A percentile compares a stretch with the other conserved stretches of the same genome.
Evolutionary conservation across 1,140 invertebrate species (phyloP).

Genomic region (Drosophila carrolli): DNA sequence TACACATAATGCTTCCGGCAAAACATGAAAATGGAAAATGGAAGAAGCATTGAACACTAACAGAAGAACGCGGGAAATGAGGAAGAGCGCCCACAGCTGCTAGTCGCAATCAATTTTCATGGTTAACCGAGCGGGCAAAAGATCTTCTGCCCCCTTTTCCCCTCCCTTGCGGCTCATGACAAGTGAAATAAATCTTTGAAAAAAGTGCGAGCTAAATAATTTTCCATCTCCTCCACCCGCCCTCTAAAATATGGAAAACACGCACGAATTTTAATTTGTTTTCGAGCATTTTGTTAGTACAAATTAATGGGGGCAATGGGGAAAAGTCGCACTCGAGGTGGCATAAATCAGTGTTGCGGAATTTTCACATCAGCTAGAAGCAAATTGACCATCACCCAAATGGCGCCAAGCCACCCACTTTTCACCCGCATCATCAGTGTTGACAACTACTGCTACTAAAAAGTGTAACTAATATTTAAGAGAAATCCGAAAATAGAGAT

Average conservation of each 20-base stretch:
- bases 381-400: constrained; percentile 24
- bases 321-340: constrained; percentile 34
- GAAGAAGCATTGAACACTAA: constrained; percentile 12
- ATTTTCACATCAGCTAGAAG: constrained; percentile 30
- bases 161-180: constrained; percentile 50
- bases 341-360: constrained; percentile 52
- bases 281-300: constrained; percentile 44
- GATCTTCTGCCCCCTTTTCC: constrained; percentile 11
- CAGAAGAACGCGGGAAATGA: constrained; percentile 12
- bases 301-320: constrained; percentile 45
- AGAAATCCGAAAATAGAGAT: too few relatives aligned
- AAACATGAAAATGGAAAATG: constrained; percentile 52
- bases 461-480: too few relatives aligned
- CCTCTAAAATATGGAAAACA: constrained; percentile 65
- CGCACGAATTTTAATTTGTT: constrained; percentile 64
- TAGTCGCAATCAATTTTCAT: constrained; percentile 78
- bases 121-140: constrained; percentile 64
- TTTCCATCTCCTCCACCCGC: constrained; percentile 9
- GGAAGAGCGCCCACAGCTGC: constrained; percentile 57
- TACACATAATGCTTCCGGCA: constrained; percentile 75
- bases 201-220: constrained; percentile 53
- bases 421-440: not conserved
- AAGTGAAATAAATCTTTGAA: constrained; percentile 71
- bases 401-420: constrained; percentile 1
- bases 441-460: not conserved